Evolutionary conservation across 1,140 invertebrate genomes (phyloP).

Genomic region (Potamilus streckersoni): DNA sequence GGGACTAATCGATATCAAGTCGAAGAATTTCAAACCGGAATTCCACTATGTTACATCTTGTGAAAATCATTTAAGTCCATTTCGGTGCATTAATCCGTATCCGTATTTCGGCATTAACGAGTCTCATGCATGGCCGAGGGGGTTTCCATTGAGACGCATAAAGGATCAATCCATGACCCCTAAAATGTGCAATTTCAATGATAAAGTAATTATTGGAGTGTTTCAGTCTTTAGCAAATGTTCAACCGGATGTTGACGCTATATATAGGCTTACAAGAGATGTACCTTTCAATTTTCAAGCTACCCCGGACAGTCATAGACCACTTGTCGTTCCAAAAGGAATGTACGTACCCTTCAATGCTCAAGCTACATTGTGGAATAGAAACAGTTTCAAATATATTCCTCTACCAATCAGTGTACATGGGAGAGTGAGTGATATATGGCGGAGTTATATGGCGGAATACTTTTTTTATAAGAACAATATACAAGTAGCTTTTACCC

Average conservation of each 20-base stretch:
- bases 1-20: neutral
- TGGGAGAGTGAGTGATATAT: conserved; percentile 30
- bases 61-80: neutral
- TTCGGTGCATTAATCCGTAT: conserved; percentile 15
- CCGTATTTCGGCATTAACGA: conserved; percentile 18
- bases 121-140: conserved; percentile 13
- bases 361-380: conserved; percentile 21
- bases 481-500: conserved; percentile 17
- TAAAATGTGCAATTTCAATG: neutral
- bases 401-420: conserved; percentile 21
- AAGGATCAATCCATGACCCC: neutral
- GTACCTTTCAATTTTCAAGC: conserved; percentile 14
- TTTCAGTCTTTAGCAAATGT: conserved; percentile 27
- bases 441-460: conserved; percentile 30
- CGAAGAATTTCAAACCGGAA: neutral
- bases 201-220: conserved; percentile 4
- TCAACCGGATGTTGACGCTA: conserved; percentile 32
- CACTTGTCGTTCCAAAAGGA: conserved; percentile 15
- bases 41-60: neutral
- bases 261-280: conserved; percentile 28
- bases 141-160: conserved; percentile 18
- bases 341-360: conserved; percentile 29
- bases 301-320: neutral
- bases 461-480: conserved; percentile 5
- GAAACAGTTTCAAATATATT: conserved; percentile 8